These are phyloP conservation scores for Rhinogobius similis DNA, from an alignment of 2,113 vertebrate genomes.

Conservation along the genomic window DNA sequence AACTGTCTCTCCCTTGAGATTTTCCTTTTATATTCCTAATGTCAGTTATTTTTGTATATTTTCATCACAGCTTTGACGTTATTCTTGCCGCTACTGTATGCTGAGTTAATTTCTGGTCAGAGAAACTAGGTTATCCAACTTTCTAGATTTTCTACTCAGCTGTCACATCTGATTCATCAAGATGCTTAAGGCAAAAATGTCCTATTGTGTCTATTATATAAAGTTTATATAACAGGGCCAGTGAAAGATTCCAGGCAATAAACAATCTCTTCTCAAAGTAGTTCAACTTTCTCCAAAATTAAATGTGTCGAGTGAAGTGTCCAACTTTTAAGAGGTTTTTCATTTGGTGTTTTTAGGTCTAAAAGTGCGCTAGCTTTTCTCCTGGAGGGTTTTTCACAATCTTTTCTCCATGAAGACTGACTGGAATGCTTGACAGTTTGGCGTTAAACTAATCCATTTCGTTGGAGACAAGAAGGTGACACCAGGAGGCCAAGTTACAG, in stretches of 20 bases:
- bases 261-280: slow-evolving; percentile 52
- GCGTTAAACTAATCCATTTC: too few species aligned
- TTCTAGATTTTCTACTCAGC: slow-evolving; percentile 33
- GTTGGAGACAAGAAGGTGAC: too few species aligned
- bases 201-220: slow-evolving; percentile 50
- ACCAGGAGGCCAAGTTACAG: too few species aligned
- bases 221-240: slow-evolving; percentile 60
- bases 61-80: not conserved
- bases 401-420: too few species aligned
- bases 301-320: slow-evolving; percentile 22
- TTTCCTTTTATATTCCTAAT: too few species aligned
- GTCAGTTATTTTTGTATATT: not conserved
- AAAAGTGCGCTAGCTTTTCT: too few species aligned
- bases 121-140: slow-evolving; percentile 33
- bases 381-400: too few species aligned
- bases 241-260: slow-evolving; percentile 33
- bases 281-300: slow-evolving; percentile 55
- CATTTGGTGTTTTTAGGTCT: not conserved
- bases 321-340: not conserved
- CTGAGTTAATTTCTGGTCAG: slow-evolving; percentile 21
- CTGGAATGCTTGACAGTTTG: too few species aligned
- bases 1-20: not conserved
- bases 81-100: slow-evolving; percentile 13
- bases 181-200: slow-evolving; percentile 21
- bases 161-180: slow-evolving; percentile 61